These are phyloP conservation scores for Eudyptes chrysolophus DNA, from an alignment of 2,113 vertebrate genomes.

Conservation along the genomic window DNA sequence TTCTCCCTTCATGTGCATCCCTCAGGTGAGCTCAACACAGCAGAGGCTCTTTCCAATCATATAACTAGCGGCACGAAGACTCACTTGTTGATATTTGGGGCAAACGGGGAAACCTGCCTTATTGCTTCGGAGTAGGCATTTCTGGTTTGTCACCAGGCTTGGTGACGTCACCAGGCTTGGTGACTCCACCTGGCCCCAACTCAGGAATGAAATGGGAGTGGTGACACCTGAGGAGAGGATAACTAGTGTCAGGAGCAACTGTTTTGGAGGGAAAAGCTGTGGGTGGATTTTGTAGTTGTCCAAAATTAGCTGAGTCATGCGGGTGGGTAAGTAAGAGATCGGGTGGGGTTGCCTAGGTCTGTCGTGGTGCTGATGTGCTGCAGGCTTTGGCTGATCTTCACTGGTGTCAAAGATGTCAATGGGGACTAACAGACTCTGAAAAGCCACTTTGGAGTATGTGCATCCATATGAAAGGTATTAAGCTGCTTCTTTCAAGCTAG, in stretches of 20 bases:
- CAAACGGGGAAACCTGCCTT: not conserved
- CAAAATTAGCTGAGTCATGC: not conserved
- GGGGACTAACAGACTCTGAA: not conserved
- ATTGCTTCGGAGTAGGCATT: not conserved
- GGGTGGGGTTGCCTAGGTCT: not conserved
- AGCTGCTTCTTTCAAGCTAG: not conserved
- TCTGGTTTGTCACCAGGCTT: not conserved
- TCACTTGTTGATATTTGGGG: not conserved
- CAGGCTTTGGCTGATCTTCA: not conserved
- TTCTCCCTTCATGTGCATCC: not conserved
- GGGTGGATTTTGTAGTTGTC: not conserved
- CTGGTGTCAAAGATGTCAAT: not conserved
- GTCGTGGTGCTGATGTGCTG: not conserved
- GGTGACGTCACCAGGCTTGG: not conserved
- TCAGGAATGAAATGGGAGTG: not conserved
- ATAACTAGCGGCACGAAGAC: not conserved
- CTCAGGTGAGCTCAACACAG: not conserved
- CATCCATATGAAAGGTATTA: not conserved
- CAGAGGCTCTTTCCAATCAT: not conserved
- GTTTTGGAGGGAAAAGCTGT: not conserved
- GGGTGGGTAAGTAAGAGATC: not conserved
- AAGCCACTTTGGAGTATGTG: not conserved
- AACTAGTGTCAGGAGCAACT: not conserved
- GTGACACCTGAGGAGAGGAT: not conserved
- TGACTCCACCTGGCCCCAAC: not conserved